Conservation (phyloP, 2,888 invertebrate genomes). For the Torymus auratus region DNA sequence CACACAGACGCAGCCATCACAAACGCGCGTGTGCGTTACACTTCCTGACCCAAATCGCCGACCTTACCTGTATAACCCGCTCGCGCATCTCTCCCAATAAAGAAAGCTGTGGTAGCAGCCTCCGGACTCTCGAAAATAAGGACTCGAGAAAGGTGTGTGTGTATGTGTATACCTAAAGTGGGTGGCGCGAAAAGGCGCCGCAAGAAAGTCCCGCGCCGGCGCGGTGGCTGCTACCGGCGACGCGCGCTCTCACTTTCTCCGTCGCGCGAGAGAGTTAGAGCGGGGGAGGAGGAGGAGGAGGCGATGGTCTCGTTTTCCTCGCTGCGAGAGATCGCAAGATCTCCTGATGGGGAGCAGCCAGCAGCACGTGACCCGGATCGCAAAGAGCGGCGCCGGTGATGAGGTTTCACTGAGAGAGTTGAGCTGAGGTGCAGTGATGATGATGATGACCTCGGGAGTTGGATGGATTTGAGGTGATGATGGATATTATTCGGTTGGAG, state of each 20-base stretch:
- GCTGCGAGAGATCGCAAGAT: constrained; percentile 39
- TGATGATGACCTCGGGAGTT: no score
- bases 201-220: constrained; percentile 43
- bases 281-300: constrained; percentile 21
- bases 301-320: constrained; percentile 30
- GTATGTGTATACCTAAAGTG: constrained; percentile 8
- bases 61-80: neutral
- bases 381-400: neutral
- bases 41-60: no score
- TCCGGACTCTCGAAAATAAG: constrained; percentile 24
- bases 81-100: constrained; percentile 40
- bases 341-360: constrained; percentile 30
- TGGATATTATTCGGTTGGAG: no score
- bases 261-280: neutral
- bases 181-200: constrained; percentile 29
- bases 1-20: no score
- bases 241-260: constrained; percentile 46
- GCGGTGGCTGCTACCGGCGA: neutral
- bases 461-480: no score
- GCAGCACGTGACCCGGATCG: constrained; percentile 50
- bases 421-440: no score
- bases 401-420: no score
- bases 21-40: no score
- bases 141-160: constrained; percentile 31
- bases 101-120: constrained; percentile 36